These are phyloP conservation scores for Orientallactaga sibirica DNA, from an alignment of 2,797 vertebrate genomes.

Conservation along the genomic window DNA sequence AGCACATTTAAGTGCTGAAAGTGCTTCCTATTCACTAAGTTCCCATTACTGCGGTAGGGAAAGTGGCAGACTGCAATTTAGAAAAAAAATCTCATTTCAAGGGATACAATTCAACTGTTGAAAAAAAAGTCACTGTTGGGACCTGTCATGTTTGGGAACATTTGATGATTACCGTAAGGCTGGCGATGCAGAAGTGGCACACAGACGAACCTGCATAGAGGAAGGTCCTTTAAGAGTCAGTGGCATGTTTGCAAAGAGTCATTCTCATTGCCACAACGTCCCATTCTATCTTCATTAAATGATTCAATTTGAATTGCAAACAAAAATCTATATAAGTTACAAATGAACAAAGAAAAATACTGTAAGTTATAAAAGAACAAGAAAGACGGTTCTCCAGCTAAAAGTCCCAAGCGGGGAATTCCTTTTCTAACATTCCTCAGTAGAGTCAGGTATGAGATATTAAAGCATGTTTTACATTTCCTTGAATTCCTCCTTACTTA, in stretches of 20 bases:
- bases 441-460: conserved; percentile 10
- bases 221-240: background rate
- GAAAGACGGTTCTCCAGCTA: background rate
- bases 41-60: conserved; percentile 59
- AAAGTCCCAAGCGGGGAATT: conserved; percentile 31
- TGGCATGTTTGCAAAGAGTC: background rate
- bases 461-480: conserved; percentile 66
- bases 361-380: conserved; percentile 24
- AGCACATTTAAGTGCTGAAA: conserved; percentile 71
- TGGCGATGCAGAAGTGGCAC: background rate
- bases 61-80: conserved; percentile 67
- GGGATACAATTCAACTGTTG: conserved; percentile 50
- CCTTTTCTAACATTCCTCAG: conserved; percentile 56
- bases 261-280: background rate
- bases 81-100: conserved; percentile 57
- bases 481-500: conserved; percentile 52
- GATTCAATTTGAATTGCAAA: conserved; percentile 60
- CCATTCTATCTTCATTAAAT: conserved; percentile 44
- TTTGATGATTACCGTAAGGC: conserved; percentile 36
- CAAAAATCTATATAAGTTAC: conserved; percentile 56
- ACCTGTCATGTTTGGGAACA: conserved; percentile 32
- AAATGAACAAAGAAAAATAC: conserved; percentile 60
- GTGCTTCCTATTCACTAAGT: conserved; percentile 72
- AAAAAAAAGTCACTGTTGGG: conserved; percentile 33
- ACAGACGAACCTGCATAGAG: background rate